Evolutionary conservation across 2,888 invertebrate species (phyloP).

Genomic region (Tenodera sinensis): DNA sequence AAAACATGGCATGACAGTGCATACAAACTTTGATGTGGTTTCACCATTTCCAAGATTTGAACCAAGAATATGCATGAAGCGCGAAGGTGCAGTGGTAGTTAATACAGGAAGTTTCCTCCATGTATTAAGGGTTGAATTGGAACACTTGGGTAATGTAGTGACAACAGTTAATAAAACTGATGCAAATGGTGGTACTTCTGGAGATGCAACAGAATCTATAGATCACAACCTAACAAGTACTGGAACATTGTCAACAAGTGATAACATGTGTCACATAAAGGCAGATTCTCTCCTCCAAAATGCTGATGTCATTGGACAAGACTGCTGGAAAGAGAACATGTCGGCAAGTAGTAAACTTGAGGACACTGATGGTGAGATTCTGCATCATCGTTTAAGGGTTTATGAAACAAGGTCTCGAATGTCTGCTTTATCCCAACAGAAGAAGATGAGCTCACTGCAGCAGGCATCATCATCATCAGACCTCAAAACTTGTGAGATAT

Average conservation of each 20-base stretch:
- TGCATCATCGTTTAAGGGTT: not conserved
- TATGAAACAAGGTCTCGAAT: not conserved
- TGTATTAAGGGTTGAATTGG: constrained; percentile 62
- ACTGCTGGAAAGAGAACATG: not conserved
- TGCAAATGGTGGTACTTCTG: not conserved
- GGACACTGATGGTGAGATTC: not conserved
- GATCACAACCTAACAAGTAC: constrained; percentile 2
- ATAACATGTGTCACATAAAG: not conserved
- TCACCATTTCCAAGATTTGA: constrained; percentile 75
- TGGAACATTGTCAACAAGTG: not conserved
- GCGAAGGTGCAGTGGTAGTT: constrained; percentile 63
- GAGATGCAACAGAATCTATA: not conserved
- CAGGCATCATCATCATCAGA: not conserved
- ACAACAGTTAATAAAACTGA: not conserved
- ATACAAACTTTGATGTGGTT: constrained; percentile 88
- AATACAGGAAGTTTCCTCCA: constrained; percentile 84
- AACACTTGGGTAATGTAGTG: constrained; percentile 37
- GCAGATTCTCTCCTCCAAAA: not conserved
- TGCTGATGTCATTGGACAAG: not conserved
- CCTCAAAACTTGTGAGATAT: not conserved
- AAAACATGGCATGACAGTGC: constrained; percentile 86
- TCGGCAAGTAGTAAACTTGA: not conserved
- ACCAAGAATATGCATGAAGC: constrained; percentile 46
- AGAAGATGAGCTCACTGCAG: not conserved
- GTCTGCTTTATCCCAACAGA: not conserved